These are phyloP conservation scores for Reticulitermes lucifugus DNA, from an alignment of 2,888 invertebrate species.

Conservation along the genomic window DNA sequence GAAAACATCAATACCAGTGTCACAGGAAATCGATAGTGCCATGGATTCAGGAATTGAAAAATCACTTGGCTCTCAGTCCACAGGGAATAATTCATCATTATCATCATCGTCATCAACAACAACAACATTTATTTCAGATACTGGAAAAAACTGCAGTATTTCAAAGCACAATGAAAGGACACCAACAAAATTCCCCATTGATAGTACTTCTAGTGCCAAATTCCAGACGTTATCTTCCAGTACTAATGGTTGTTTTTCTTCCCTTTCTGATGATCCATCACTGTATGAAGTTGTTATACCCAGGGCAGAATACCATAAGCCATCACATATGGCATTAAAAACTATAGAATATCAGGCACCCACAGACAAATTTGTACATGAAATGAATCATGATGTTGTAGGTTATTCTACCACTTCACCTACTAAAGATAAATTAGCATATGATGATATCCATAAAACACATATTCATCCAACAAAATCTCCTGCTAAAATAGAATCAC, in stretches of 20 bases:
- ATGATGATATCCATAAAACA: slow-evolving; percentile 7
- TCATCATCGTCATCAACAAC: not conserved
- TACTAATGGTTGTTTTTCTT: not conserved
- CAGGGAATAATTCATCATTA: not conserved
- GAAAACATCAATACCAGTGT: not conserved
- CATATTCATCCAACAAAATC: not conserved
- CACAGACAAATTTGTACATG: not conserved
- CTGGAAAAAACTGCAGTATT: not conserved
- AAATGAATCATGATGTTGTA: not conserved
- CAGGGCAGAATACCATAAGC: slow-evolving; percentile 42
- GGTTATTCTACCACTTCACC: not conserved
- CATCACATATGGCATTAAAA: slow-evolving; percentile 16
- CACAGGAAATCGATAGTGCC: not conserved
- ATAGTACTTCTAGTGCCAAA: not conserved
- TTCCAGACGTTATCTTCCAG: not conserved
- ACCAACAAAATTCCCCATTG: not conserved
- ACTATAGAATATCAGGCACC: not conserved
- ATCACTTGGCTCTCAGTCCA: not conserved
- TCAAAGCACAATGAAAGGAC: not conserved
- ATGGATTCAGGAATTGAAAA: slow-evolving; percentile 27
- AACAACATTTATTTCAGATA: not conserved
- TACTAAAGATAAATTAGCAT: not conserved
- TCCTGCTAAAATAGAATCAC: not conserved
- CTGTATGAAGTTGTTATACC: slow-evolving; percentile 28
- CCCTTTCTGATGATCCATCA: slow-evolving; percentile 6